These are phyloP conservation scores for Camponotus pennsylvanicus DNA, from an alignment of 1,140 invertebrate genomes.

Conservation along the genomic window DNA sequence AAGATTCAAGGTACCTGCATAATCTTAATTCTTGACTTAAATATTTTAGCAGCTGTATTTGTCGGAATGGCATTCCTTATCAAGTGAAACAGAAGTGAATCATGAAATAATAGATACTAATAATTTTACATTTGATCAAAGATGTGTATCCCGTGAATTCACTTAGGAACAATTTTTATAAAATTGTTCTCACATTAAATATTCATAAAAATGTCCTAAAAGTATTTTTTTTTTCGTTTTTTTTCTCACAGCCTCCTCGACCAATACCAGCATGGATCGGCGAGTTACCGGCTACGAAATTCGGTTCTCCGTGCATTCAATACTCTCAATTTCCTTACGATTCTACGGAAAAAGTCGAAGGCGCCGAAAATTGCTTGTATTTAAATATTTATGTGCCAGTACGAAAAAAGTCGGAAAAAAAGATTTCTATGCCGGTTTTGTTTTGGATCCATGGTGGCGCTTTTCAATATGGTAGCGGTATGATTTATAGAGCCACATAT, in stretches of 20 bases:
- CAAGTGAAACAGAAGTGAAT: background rate
- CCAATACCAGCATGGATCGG: conserved; percentile 82
- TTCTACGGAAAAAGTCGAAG: conserved; percentile 70
- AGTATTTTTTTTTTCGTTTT: background rate
- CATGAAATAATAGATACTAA: background rate
- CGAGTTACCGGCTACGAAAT: conserved; percentile 81
- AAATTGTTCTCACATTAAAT: background rate
- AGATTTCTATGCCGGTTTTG: conserved; percentile 76
- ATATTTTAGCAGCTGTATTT: background rate
- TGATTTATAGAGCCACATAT: conserved; percentile 86
- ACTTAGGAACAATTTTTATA: background rate
- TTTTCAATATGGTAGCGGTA: conserved; percentile 84
- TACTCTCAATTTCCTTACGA: conserved; percentile 59
- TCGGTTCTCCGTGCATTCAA: conserved; percentile 82
- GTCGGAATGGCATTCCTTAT: background rate
- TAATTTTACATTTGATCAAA: background rate
- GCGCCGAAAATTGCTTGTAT: conserved; percentile 88
- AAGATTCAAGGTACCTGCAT: conserved; percentile 86
- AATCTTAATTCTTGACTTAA: background rate
- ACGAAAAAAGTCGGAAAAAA: conserved; percentile 31
- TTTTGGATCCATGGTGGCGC: conserved; percentile 83
- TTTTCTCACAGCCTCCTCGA: conserved; percentile 78
- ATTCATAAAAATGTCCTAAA: background rate
- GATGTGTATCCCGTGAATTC: background rate
- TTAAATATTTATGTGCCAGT: conserved; percentile 88